These are phyloP conservation scores for Steinernema khuongi DNA, from an alignment of 1,140 invertebrate genomes.

Conservation along the genomic window DNA sequence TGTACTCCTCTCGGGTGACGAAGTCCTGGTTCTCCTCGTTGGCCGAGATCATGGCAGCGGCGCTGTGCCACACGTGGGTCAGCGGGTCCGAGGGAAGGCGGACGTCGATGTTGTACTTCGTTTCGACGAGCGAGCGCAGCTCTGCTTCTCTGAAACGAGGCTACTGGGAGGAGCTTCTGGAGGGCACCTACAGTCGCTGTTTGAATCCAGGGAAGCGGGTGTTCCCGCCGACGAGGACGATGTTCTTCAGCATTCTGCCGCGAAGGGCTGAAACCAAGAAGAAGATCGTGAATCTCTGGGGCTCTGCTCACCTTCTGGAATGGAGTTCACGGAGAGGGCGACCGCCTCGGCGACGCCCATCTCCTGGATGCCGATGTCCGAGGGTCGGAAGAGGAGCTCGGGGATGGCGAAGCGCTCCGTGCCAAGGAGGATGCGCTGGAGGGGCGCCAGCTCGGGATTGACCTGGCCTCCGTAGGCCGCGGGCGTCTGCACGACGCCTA, in stretches of 20 bases:
- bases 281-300: background rate
- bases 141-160: slow-evolving; percentile 15
- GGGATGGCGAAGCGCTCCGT: slow-evolving; percentile 81
- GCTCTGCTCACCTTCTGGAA: slow-evolving; percentile 23
- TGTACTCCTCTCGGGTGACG: slow-evolving; percentile 37
- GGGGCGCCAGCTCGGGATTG: background rate
- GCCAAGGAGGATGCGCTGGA: slow-evolving; percentile 65
- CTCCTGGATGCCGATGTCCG: slow-evolving; percentile 84
- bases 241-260: slow-evolving; percentile 76
- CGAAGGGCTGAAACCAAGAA: slow-evolving; percentile 63
- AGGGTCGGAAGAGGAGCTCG: slow-evolving; percentile 88
- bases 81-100: background rate
- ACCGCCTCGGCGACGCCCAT: slow-evolving; percentile 90
- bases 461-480: background rate
- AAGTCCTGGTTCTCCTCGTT: slow-evolving; percentile 16
- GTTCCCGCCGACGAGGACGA: slow-evolving; percentile 85
- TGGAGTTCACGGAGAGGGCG: slow-evolving; percentile 60
- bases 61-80: slow-evolving; percentile 36
- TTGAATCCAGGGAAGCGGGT: slow-evolving; percentile 69
- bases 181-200: slow-evolving; percentile 41
- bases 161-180: background rate
- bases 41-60: background rate
- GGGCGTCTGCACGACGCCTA: slow-evolving; percentile 69
- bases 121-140: background rate
- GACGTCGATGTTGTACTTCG: background rate